Conservation (phyloP, 1,140 invertebrate species). For the Caerostris extrusa region DNA sequence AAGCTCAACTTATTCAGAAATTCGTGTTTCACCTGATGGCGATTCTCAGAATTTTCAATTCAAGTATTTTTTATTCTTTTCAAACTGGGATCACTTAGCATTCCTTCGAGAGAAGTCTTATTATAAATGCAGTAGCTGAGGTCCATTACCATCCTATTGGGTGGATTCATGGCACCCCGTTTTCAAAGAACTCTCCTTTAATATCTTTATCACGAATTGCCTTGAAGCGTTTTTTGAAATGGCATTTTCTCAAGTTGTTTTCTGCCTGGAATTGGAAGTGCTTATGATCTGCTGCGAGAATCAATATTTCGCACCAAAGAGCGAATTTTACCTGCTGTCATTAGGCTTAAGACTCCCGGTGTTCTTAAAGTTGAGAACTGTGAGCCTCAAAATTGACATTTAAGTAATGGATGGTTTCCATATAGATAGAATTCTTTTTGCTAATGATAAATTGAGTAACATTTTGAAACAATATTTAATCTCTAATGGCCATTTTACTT, state of each 20-base stretch:
- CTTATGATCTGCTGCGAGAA: not conserved
- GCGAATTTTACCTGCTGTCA: not conserved
- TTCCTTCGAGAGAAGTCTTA: constrained; percentile 9
- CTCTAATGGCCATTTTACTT: too few species aligned
- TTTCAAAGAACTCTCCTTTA: constrained; percentile 6
- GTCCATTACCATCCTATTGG: not conserved
- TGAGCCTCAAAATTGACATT: too few species aligned
- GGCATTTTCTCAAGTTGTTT: constrained; percentile 12
- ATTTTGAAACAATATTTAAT: too few species aligned
- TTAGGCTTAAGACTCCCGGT: not conserved
- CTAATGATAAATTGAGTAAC: too few species aligned
- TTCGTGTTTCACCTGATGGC: constrained; percentile 9
- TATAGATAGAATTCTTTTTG: too few species aligned
- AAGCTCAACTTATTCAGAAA: not conserved
- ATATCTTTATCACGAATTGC: constrained; percentile 39
- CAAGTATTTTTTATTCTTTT: not conserved
- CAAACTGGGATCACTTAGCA: not conserved
- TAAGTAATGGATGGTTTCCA: too few species aligned
- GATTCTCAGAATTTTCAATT: not conserved
- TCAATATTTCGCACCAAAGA: not conserved
- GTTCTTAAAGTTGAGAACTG: not conserved
- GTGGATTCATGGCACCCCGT: not conserved
- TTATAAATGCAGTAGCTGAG: constrained; percentile 26
- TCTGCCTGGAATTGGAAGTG: not conserved
- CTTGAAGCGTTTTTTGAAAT: constrained; percentile 13